Percentiles rank a stretch among this genome's conserved stretches.
Conservation (phyloP, 2,113 vertebrate species). For the Phrynosoma platyrhinos region DNA sequence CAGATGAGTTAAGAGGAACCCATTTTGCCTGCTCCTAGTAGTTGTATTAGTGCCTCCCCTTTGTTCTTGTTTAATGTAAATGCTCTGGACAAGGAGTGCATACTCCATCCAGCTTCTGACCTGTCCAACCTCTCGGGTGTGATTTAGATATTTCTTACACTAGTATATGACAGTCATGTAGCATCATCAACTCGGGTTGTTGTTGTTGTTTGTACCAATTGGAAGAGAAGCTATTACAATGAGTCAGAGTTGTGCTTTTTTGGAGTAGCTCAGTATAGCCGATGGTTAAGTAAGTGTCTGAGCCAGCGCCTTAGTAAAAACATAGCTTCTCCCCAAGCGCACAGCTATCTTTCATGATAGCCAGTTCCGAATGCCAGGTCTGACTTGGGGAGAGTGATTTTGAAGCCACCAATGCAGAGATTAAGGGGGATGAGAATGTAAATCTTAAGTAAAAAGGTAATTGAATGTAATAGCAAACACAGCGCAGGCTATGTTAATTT, state of each 20-base stretch:
- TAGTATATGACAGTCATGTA: neutral
- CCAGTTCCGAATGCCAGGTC: conserved; percentile 41
- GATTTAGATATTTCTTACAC: neutral
- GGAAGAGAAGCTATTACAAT: neutral
- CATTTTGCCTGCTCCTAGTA: neutral
- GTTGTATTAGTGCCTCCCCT: neutral
- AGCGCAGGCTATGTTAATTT: conserved; percentile 88
- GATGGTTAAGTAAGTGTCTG: neutral
- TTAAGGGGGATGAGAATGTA: conserved; percentile 87
- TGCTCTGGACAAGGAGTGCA: neutral
- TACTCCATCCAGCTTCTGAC: neutral
- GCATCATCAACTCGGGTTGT: too few species aligned
- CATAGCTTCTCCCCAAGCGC: conserved; percentile 15
- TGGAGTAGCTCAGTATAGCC: neutral
- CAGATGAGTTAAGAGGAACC: neutral
- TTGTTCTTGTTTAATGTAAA: neutral
- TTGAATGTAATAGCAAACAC: conserved; percentile 90
- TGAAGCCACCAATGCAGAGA: conserved; percentile 83
- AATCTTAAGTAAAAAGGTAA: conserved; percentile 91
- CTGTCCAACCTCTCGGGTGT: neutral
- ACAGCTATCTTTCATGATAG: conserved; percentile 49
- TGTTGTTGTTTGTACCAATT: conserved; percentile 19
- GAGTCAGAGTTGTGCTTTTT: neutral
- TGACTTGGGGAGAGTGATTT: conserved; percentile 72
- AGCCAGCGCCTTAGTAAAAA: conserved; percentile 27